Conservation (phyloP, 2,888 invertebrate species). For the Caenorhabditis sp. region DNA sequence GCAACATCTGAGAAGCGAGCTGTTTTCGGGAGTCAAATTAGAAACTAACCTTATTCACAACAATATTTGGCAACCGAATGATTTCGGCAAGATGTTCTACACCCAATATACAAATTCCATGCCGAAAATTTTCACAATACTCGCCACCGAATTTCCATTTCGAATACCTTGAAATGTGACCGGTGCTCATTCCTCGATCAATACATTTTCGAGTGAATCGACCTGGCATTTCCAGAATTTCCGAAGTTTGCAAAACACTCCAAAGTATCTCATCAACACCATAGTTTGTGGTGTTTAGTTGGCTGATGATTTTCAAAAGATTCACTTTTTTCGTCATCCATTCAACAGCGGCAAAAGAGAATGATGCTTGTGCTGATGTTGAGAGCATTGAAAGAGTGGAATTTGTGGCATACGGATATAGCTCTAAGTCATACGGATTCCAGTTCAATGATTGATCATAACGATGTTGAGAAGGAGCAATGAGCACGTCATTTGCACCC, state of each 20-base stretch:
- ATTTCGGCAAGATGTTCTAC: constrained; percentile 34
- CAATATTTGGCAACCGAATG: constrained; percentile 20
- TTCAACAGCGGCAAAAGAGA: constrained; percentile 38
- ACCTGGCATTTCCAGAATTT: constrained; percentile 42
- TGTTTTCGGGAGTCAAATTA: too few relatives aligned
- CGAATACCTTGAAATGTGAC: constrained; percentile 28
- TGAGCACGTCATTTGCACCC: constrained; percentile 46
- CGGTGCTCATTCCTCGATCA: constrained; percentile 23
- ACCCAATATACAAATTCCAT: constrained; percentile 41
- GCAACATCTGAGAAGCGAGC: constrained; percentile 32
- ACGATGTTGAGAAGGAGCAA: constrained; percentile 33
- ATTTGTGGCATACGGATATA: constrained; percentile 16
- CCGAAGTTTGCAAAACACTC: constrained; percentile 21
- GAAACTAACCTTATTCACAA: constrained; percentile 34
- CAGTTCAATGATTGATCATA: constrained; percentile 21
- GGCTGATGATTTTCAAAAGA: constrained; percentile 21
- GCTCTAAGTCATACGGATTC: constrained; percentile 34
- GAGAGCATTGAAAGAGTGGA: constrained; percentile 34
- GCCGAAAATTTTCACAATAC: constrained; percentile 11
- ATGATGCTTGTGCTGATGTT: constrained; percentile 43
- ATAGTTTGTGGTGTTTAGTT: constrained; percentile 19
- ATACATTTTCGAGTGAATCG: constrained; percentile 42
- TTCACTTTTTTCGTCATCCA: constrained; percentile 41
- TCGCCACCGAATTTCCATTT: constrained; percentile 35
- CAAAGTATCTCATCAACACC: constrained; percentile 39